A percentile compares a stretch with the other conserved stretches of the same genome.
Conservation (phyloP, 1,140 invertebrate species). For the Penaeus japonicus region DNA sequence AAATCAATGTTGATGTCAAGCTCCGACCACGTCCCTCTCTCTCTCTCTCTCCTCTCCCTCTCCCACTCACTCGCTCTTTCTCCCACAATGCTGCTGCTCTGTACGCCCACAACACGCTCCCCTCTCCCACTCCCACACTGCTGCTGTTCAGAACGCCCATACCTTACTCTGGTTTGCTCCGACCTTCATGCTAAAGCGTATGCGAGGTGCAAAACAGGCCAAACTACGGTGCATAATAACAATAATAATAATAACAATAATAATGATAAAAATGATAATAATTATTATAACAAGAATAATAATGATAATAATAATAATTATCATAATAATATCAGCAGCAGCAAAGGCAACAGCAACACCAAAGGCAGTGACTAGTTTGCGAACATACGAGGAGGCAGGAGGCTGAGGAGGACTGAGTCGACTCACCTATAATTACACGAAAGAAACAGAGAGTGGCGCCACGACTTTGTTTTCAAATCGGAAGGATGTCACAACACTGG, state of each 20-base stretch:
- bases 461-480: conserved; percentile 23
- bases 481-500: conserved; percentile 42
- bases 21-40: neutral
- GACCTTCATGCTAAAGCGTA: too few species aligned
- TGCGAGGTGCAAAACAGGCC: too few species aligned
- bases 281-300: too few species aligned
- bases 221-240: too few species aligned
- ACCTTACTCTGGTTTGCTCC: neutral
- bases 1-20: conserved; percentile 29
- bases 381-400: too few species aligned
- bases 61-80: conserved; percentile 18
- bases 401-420: neutral
- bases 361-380: neutral
- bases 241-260: too few species aligned
- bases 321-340: too few species aligned
- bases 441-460: neutral
- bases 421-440: conserved; percentile 49
- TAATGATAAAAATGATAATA: too few species aligned
- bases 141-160: neutral
- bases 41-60: neutral
- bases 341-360: neutral
- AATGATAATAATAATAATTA: too few species aligned
- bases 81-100: too few species aligned
- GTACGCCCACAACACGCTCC: too few species aligned
- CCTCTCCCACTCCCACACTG: too few species aligned